Percentiles rank a stretch among this genome's conserved stretches.
phyloP scores from a whole-genome alignment of 2,113 vertebrate species.

The Bubo bubo region DNA sequence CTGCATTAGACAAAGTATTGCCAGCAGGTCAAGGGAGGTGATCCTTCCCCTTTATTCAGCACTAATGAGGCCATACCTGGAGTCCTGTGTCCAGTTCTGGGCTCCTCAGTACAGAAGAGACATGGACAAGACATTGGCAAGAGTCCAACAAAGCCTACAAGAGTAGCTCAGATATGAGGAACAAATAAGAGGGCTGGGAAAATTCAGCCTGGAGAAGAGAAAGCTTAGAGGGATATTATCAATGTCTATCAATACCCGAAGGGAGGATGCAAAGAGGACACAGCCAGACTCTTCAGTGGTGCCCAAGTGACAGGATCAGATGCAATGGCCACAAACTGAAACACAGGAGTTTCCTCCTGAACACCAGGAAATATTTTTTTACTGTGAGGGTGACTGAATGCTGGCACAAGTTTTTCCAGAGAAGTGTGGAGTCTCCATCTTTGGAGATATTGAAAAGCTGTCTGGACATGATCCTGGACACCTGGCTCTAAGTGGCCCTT shows the following conservation, averaged over 20 bases:
- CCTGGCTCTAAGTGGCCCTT: background rate
- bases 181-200: background rate
- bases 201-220: background rate
- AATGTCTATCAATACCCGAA: background rate
- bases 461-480: background rate
- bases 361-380: background rate
- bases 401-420: background rate
- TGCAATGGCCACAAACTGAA: background rate
- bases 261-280: background rate
- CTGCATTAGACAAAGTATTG: background rate
- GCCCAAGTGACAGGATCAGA: background rate
- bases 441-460: background rate
- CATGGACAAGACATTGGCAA: no score
- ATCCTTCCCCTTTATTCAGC: background rate
- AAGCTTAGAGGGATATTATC: background rate
- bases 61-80: background rate
- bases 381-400: background rate
- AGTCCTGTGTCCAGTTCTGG: background rate
- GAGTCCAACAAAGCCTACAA: background rate
- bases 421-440: background rate
- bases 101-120: background rate
- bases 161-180: background rate
- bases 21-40: background rate
- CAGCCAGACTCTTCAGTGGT: background rate
- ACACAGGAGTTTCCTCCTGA: background rate